Conservation (phyloP, 2,797 vertebrate species). For the Oreonectes daqikongensis region DNA sequence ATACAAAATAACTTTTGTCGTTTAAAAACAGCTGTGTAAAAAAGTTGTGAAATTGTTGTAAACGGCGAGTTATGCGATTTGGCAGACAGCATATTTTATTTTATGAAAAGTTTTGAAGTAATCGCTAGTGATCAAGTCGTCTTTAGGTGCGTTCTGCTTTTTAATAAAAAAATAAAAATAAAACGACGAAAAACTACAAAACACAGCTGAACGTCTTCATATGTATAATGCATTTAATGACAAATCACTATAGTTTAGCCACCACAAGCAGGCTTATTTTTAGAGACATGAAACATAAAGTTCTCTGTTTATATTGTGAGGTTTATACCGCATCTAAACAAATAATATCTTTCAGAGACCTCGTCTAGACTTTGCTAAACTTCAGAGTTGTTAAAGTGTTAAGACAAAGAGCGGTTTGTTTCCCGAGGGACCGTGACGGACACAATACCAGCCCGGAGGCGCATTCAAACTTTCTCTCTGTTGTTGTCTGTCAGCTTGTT, state of each 20-base stretch:
- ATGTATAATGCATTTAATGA: background rate
- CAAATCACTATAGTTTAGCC: too few relatives aligned
- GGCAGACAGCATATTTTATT: background rate
- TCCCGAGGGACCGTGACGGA: constrained; percentile 73
- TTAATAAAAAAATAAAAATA: too few relatives aligned
- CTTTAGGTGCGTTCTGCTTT: background rate
- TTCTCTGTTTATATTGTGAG: background rate
- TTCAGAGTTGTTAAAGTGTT: constrained; percentile 48
- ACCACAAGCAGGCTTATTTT: too few relatives aligned
- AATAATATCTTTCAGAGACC: constrained; percentile 23
- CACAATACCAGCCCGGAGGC: constrained; percentile 82
- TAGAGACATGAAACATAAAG: too few relatives aligned
- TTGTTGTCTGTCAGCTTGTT: constrained; percentile 84
- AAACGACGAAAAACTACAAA: too few relatives aligned
- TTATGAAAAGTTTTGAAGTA: background rate
- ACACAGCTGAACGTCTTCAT: background rate
- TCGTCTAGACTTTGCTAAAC: constrained; percentile 34
- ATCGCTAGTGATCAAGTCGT: background rate
- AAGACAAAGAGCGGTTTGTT: constrained; percentile 82
- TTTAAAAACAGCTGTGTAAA: constrained; percentile 9
- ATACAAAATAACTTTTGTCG: background rate
- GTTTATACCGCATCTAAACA: background rate
- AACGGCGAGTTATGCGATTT: background rate
- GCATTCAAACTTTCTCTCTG: constrained; percentile 81
- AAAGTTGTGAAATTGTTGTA: background rate